These are phyloP conservation scores for Zygothrica quintamaculata DNA, from an alignment of 2,888 invertebrate species.

Conservation along the genomic window DNA sequence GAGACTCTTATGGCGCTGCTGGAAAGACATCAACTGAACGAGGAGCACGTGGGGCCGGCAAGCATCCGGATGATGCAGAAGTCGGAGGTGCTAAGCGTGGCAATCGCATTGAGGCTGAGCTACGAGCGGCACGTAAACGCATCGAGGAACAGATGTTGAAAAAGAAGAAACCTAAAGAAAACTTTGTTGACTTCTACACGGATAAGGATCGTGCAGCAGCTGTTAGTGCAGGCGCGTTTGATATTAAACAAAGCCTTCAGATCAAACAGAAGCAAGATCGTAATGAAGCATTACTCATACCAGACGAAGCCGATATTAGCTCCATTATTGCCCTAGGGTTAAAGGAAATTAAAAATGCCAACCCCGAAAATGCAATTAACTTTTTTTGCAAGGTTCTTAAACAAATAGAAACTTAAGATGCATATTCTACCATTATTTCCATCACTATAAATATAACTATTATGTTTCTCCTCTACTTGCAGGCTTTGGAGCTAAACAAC, in stretches of 20 bases:
- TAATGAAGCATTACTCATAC: slow-evolving; percentile 89
- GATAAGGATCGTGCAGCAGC: slow-evolving; percentile 96
- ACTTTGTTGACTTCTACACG: slow-evolving; percentile 91
- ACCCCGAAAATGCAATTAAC: slow-evolving; percentile 89
- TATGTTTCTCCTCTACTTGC: too few species aligned
- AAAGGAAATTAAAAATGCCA: slow-evolving; percentile 91
- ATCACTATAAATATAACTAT: too few species aligned
- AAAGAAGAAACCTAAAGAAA: slow-evolving; percentile 82
- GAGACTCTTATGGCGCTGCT: slow-evolving; percentile 60
- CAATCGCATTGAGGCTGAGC: slow-evolving; percentile 78
- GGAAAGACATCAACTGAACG: slow-evolving; percentile 43
- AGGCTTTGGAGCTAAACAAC: slow-evolving; percentile 95
- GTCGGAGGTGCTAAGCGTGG: slow-evolving; percentile 56
- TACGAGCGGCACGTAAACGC: slow-evolving; percentile 74
- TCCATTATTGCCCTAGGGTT: slow-evolving; percentile 91
- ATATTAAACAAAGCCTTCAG: slow-evolving; percentile 93
- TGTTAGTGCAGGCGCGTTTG: slow-evolving; percentile 90
- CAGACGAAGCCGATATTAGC: slow-evolving; percentile 91
- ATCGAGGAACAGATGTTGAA: slow-evolving; percentile 77
- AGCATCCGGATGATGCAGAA: slow-evolving; percentile 59
- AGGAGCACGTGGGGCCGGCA: slow-evolving; percentile 50
- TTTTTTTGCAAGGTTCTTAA: slow-evolving; percentile 90
- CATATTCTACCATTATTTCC: too few species aligned
- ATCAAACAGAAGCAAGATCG: slow-evolving; percentile 92
- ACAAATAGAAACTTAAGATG: too few species aligned